Percentiles rank a stretch among this genome's conserved stretches.
phyloP scores from a whole-genome alignment of 2,888 invertebrate genomes.

The Tenthredo scrophulariae region DNA sequence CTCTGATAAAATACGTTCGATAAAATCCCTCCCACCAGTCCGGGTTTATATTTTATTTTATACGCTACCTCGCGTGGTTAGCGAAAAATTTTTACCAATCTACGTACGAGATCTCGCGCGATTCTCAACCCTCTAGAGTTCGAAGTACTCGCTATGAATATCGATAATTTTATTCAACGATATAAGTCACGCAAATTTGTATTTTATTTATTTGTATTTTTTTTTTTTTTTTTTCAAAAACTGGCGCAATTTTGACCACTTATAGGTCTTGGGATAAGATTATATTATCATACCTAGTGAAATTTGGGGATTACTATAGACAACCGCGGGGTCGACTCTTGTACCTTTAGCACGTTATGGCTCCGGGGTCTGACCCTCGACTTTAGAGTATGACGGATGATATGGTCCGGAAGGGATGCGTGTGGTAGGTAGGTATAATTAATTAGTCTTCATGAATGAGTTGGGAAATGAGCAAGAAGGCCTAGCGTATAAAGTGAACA shows the following conservation, averaged over 20 bases:
- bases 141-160: background rate
- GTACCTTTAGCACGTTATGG: background rate
- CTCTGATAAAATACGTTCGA: constrained; percentile 18
- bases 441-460: background rate
- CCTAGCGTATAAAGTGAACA: background rate
- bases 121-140: background rate
- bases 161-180: constrained; percentile 9
- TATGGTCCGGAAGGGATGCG: constrained; percentile 6
- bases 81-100: constrained; percentile 16
- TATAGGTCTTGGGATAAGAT: background rate
- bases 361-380: background rate
- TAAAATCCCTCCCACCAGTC: background rate
- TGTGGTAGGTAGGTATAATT: constrained; percentile 15
- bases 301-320: background rate
- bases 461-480: background rate
- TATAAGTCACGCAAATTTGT: background rate
- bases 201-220: background rate
- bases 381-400: constrained; percentile 21
- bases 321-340: background rate
- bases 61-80: background rate
- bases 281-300: background rate
- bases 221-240: background rate
- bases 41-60: background rate
- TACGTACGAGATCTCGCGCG: constrained; percentile 3
- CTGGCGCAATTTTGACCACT: background rate